These are phyloP conservation scores for Silurus aristotelis DNA, from an alignment of 2,797 vertebrate species.

Conservation along the genomic window DNA sequence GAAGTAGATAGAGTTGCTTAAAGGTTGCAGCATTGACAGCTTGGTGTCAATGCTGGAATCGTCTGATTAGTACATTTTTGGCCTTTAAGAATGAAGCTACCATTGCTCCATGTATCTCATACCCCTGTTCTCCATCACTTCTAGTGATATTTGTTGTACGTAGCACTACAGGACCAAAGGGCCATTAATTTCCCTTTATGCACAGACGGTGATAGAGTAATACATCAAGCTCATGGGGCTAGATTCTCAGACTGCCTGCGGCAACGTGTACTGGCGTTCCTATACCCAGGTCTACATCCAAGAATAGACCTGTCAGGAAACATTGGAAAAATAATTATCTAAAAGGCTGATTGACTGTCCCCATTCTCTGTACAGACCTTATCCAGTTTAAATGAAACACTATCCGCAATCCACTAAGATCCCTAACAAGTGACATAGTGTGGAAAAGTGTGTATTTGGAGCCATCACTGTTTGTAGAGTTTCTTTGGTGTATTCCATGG, in stretches of 20 bases:
- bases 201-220: constrained; percentile 37
- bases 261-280: constrained; percentile 17
- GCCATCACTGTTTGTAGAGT: not conserved
- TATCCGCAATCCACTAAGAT: not conserved
- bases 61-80: not conserved
- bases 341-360: constrained; percentile 15
- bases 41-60: no score
- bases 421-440: not conserved
- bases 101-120: not conserved
- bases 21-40: not conserved
- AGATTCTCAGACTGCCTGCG: constrained; percentile 43
- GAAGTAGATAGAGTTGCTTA: no score
- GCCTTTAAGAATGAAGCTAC: not conserved
- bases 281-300: constrained; percentile 22
- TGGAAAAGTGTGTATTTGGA: not conserved
- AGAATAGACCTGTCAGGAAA: constrained; percentile 36
- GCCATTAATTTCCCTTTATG: constrained; percentile 43
- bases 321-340: constrained; percentile 2
- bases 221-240: constrained; percentile 32
- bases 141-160: constrained; percentile 16
- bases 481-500: not conserved
- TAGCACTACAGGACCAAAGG: not conserved
- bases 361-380: not conserved
- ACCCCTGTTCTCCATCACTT: not conserved
- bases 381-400: not conserved